These are phyloP conservation scores for Spea hammondii DNA, from an alignment of 2,797 vertebrate genomes.

Conservation along the genomic window DNA sequence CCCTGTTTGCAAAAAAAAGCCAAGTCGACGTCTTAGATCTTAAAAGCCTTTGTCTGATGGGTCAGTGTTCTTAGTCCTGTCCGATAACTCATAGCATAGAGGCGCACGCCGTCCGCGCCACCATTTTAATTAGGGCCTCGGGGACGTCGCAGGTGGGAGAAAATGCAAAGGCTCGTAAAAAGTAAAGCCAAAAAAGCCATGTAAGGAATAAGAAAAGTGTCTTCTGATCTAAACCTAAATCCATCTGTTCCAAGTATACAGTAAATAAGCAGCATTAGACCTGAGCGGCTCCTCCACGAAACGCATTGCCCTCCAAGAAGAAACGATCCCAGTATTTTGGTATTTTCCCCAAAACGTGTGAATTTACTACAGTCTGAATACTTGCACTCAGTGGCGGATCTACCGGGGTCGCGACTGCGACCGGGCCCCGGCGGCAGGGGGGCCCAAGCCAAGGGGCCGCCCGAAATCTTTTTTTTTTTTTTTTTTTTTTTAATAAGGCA, in stretches of 20 bases:
- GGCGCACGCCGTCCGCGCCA: background rate
- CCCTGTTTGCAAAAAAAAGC: no score
- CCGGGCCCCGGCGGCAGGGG: no score
- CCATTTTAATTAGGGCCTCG: constrained; percentile 33
- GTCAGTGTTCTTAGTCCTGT: background rate
- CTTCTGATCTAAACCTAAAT: constrained; percentile 5
- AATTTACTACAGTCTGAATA: no score
- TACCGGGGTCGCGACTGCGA: no score
- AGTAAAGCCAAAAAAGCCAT: constrained; percentile 7
- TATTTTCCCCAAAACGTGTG: no score
- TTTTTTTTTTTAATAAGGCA: no score
- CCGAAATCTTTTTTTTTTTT: no score
- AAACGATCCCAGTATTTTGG: no score
- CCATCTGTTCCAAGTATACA: constrained; percentile 11
- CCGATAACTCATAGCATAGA: background rate
- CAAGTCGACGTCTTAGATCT: background rate
- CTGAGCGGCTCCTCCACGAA: background rate
- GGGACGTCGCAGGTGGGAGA: constrained; percentile 36
- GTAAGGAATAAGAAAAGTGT: background rate
- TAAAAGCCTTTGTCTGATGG: background rate
- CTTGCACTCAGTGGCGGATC: no score
- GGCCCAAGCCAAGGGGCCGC: no score
- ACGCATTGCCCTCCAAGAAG: no score
- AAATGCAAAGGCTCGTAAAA: constrained; percentile 8
- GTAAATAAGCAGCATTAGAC: constrained; percentile 2